Evolutionary conservation across 2,888 invertebrate species (phyloP).

Genomic region (Drymonia ruficornis): DNA sequence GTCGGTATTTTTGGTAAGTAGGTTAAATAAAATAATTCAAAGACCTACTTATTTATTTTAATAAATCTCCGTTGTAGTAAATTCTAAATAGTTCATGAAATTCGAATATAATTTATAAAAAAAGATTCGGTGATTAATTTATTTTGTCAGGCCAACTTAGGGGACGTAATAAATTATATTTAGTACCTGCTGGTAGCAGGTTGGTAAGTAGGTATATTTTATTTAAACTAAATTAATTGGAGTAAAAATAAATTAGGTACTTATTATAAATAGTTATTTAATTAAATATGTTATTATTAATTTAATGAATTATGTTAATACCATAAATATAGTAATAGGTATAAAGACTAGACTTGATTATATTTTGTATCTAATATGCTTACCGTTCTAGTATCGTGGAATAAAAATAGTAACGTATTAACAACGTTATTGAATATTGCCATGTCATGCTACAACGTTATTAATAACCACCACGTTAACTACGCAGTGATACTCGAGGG

Average conservation of each 20-base stretch:
- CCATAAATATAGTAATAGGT: too few relatives aligned
- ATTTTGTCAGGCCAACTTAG: too few relatives aligned
- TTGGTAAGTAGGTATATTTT: not conserved
- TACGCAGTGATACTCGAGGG: not conserved
- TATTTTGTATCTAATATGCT: too few relatives aligned
- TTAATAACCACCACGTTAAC: not conserved
- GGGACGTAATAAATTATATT: too few relatives aligned
- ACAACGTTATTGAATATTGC: not conserved
- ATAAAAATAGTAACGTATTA: not conserved
- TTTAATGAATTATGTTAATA: too few relatives aligned
- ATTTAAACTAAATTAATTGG: too few relatives aligned
- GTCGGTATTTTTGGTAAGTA: conserved; percentile 4
- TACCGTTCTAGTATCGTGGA: not conserved
- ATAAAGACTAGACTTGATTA: too few relatives aligned
- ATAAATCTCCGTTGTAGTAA: not conserved
- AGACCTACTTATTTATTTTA: not conserved
- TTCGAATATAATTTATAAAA: not conserved
- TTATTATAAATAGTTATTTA: too few relatives aligned
- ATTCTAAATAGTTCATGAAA: not conserved
- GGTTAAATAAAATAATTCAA: not conserved
- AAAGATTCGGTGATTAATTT: too few relatives aligned
- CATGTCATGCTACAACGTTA: conserved; percentile 1
- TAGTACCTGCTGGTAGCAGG: too few relatives aligned
- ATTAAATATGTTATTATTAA: too few relatives aligned
- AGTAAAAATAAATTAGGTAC: too few relatives aligned